Base-by-base conservation (phyloP, 1,140 invertebrate species). In the Zaprionus lachaisei region DNA sequence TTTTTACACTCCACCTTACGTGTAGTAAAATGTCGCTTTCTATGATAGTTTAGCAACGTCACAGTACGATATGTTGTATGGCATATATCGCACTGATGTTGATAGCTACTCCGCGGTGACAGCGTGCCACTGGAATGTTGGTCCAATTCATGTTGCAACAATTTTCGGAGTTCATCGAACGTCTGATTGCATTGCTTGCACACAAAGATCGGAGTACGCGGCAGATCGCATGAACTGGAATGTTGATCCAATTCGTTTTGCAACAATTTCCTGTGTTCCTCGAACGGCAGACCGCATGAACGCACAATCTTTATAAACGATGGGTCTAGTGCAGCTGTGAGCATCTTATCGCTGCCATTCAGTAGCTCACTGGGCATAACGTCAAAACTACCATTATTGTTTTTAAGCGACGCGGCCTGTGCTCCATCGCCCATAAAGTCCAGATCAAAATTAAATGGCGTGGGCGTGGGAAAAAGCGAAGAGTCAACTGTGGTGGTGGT, bases 161-260 rank as follows among this genome's bases (percentile, higher is more conserved):
- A 26, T 54, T 90, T 90, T 15, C 56, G 28, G 51, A 89, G 60
- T 24, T 89, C 84, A 58, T 90, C 81, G 22, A 90, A 89, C 3
- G 81, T 79, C 31, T 79, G 71, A 58, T 72, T 84, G 58, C 84
- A 89, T 34, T 84, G 67, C 49, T 90, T 90, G 63, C 84, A 89
- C 1, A 72, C 44, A 67, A 73, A 84, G 11, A 71, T 77, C 0
- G 78, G 72, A 1, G 56, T 44, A 0, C 69, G 65, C 5, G 72
- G 69, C 26, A 69, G 28, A 0, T 7, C 6, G 26, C 78, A 63
- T 1, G 62, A 11, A 5, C 80, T 83, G 5, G 84, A 73, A 58
- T 87, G 84, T 34, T 72, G 7, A 6, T 77, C 72, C 57, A 58
- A 56, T 57, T 87, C 81, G 26, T 87, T 84, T 41, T 89, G 87